Evolutionary conservation across 1,140 invertebrate genomes (phyloP).

Genomic region (Bradysia coprophila): DNA sequence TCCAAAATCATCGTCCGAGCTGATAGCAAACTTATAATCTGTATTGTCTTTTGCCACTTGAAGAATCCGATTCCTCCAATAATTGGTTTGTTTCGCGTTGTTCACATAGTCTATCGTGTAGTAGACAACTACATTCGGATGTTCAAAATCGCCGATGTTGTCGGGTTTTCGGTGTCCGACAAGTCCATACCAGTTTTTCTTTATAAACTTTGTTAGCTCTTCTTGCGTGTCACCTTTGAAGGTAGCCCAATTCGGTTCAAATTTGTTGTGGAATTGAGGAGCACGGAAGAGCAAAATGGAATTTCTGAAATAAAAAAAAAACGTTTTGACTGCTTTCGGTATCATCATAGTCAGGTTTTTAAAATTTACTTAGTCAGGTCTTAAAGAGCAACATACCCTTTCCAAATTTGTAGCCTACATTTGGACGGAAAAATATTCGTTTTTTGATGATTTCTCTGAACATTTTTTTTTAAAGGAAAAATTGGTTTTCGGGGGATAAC

Average conservation of each 20-base stretch:
- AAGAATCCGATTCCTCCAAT: constrained; percentile 93
- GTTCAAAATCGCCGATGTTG: constrained; percentile 69
- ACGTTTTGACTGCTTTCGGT: too few relatives aligned
- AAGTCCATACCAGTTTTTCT: constrained; percentile 73
- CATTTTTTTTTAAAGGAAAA: too few relatives aligned
- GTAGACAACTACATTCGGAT: constrained; percentile 81
- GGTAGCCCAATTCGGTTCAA: constrained; percentile 58
- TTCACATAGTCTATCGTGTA: constrained; percentile 93
- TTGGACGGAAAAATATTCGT: too few relatives aligned
- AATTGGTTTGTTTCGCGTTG: constrained; percentile 97
- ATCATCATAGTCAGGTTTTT: too few relatives aligned
- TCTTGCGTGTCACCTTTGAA: constrained; percentile 51
- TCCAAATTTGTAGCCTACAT: constrained; percentile 8
- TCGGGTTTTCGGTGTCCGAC: constrained; percentile 77
- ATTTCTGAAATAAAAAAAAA: constrained; percentile 53
- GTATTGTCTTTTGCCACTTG: constrained; percentile 80
- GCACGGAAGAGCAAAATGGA: constrained; percentile 77
- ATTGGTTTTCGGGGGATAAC: too few relatives aligned
- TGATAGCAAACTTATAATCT: constrained; percentile 73
- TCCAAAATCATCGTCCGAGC: constrained; percentile 83
- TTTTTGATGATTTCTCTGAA: too few relatives aligned
- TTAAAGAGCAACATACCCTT: too few relatives aligned
- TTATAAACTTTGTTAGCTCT: constrained; percentile 65
- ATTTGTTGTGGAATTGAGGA: constrained; percentile 77
- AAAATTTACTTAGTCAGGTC: too few relatives aligned